Percentiles rank a stretch among this genome's conserved stretches.
These are phyloP conservation scores for Rhinichthys osculus DNA, from an alignment of 2,797 vertebrate genomes.

Conservation along the genomic window DNA sequence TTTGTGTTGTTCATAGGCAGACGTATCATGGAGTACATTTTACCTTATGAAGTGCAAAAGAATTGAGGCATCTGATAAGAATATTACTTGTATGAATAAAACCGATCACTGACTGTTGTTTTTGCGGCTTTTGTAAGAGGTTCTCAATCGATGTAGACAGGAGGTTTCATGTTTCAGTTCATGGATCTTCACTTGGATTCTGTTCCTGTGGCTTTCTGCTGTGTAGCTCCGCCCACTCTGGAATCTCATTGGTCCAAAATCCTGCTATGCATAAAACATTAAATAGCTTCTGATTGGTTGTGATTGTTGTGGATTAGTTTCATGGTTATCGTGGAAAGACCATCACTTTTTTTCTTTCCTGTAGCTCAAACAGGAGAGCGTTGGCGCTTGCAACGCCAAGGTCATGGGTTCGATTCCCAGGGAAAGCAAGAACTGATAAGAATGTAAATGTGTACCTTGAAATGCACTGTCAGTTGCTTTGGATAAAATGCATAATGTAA, in stretches of 20 bases:
- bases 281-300: background rate
- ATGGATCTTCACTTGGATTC: background rate
- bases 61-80: conserved; percentile 1
- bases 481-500: too few species aligned
- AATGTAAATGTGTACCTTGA: too few species aligned
- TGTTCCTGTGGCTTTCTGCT: background rate
- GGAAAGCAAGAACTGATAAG: too few species aligned
- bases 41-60: conserved; percentile 11
- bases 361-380: too few species aligned
- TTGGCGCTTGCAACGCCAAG: too few species aligned
- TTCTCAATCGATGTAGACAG: background rate
- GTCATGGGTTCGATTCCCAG: too few species aligned
- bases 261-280: background rate
- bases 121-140: background rate
- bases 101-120: background rate
- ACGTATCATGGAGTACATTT: background rate
- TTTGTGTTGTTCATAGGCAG: conserved; percentile 31
- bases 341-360: background rate
- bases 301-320: background rate
- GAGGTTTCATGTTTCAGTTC: background rate
- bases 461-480: too few species aligned
- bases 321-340: background rate
- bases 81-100: conserved; percentile 1
- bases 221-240: background rate
- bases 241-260: conserved; percentile 12